Evolutionary conservation across 2,113 vertebrate genomes (phyloP).

Genomic region (Typhlomys cinereus): DNA sequence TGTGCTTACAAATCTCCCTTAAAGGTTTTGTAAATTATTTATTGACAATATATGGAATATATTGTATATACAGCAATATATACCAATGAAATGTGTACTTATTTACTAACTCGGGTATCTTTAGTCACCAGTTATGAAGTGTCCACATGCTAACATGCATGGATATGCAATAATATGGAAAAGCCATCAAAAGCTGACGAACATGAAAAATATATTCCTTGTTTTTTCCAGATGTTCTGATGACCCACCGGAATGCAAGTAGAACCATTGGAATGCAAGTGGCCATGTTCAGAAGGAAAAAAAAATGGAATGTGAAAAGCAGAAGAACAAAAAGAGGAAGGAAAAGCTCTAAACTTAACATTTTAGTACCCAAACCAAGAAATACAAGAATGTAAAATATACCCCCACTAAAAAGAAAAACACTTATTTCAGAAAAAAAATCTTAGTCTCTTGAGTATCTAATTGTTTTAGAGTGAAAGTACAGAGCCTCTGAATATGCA

Average conservation of each 20-base stretch:
- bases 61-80: too few relatives aligned
- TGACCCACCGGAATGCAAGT: too few relatives aligned
- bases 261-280: slow-evolving; percentile 6
- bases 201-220: neutral
- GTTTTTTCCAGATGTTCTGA: neutral
- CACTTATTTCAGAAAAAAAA: neutral
- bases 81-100: neutral
- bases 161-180: neutral
- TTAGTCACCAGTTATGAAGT: neutral
- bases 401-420: neutral
- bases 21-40: neutral
- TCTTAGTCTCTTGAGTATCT: neutral
- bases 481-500: neutral
- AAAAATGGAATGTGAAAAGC: neutral
- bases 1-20: neutral
- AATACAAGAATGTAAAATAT: neutral
- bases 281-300: neutral
- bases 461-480: neutral
- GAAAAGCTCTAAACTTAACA: neutral
- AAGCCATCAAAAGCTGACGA: slow-evolving; percentile 4
- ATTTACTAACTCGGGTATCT: neutral
- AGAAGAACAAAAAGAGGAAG: neutral
- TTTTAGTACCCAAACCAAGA: neutral
- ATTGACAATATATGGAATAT: too few relatives aligned
- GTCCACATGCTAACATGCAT: neutral